These are phyloP conservation scores for Pandemis cinnamomeana DNA, from an alignment of 2,888 invertebrate genomes.

Conservation along the genomic window DNA sequence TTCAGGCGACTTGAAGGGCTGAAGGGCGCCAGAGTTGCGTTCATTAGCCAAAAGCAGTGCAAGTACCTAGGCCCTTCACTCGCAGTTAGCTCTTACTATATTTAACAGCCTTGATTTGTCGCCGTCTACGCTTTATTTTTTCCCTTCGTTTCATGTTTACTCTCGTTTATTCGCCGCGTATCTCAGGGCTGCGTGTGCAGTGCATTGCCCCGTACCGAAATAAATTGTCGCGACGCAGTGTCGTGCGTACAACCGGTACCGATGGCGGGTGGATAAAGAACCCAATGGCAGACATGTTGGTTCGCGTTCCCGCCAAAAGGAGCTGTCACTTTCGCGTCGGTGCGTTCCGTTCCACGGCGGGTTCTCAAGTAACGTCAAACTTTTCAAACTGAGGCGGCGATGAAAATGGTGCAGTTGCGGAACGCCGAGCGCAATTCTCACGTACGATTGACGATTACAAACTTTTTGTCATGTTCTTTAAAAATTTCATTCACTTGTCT, in stretches of 20 bases:
- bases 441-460: slow-evolving; percentile 51
- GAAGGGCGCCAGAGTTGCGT: slow-evolving; percentile 46
- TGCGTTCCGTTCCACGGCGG: slow-evolving; percentile 51
- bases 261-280: slow-evolving; percentile 61
- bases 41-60: slow-evolving; percentile 49
- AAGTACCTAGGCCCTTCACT: slow-evolving; percentile 52
- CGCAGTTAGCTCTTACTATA: slow-evolving; percentile 57
- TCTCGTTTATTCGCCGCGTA: slow-evolving; percentile 70
- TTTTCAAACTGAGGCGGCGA: slow-evolving; percentile 53
- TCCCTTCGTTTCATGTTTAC: slow-evolving; percentile 68
- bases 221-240: slow-evolving; percentile 80
- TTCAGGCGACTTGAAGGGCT: slow-evolving; percentile 17
- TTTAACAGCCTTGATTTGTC: slow-evolving; percentile 72
- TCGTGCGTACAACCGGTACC: slow-evolving; percentile 77
- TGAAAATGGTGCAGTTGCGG: slow-evolving; percentile 48
- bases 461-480: slow-evolving; percentile 51
- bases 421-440: slow-evolving; percentile 33
- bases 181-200: slow-evolving; percentile 78
- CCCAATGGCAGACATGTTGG: slow-evolving; percentile 60
- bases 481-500: slow-evolving; percentile 61
- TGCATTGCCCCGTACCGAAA: slow-evolving; percentile 84
- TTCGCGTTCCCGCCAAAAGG: slow-evolving; percentile 62
- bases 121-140: slow-evolving; percentile 62
- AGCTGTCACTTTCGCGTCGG: slow-evolving; percentile 64
- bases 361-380: slow-evolving; percentile 53